Conservation (phyloP, 2,113 vertebrate species). For the Butorides virescens region DNA sequence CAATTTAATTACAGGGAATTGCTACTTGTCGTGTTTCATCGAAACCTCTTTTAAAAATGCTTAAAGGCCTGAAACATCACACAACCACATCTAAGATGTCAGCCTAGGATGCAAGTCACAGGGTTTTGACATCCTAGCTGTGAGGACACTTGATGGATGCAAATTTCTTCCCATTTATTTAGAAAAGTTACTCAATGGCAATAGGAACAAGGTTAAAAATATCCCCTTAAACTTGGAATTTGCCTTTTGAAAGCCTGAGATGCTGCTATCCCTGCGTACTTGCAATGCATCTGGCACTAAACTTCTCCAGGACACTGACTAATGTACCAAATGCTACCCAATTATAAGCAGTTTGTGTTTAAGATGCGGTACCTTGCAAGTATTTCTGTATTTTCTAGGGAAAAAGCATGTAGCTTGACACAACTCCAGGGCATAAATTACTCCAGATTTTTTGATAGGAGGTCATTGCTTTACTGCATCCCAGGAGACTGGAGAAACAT, state of each 20-base stretch:
- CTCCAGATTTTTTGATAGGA: neutral
- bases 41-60: neutral
- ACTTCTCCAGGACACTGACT: neutral
- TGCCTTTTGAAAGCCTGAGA: neutral
- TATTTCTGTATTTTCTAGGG: neutral
- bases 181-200: neutral
- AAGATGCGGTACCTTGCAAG: neutral
- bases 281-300: neutral
- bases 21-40: neutral
- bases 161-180: neutral
- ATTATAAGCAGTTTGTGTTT: accelerated
- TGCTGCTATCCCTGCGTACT: neutral
- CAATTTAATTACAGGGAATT: neutral
- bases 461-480: neutral
- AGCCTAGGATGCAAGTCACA: neutral
- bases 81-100: accelerated
- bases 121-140: neutral
- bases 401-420: neutral
- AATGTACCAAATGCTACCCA: neutral
- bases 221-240: neutral
- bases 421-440: neutral
- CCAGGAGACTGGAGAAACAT: accelerated
- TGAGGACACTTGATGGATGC: neutral
- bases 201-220: neutral
- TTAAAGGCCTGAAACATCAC: neutral